phyloP scores from a whole-genome alignment of 2,888 invertebrate genomes.

The Epirrita christyi region DNA sequence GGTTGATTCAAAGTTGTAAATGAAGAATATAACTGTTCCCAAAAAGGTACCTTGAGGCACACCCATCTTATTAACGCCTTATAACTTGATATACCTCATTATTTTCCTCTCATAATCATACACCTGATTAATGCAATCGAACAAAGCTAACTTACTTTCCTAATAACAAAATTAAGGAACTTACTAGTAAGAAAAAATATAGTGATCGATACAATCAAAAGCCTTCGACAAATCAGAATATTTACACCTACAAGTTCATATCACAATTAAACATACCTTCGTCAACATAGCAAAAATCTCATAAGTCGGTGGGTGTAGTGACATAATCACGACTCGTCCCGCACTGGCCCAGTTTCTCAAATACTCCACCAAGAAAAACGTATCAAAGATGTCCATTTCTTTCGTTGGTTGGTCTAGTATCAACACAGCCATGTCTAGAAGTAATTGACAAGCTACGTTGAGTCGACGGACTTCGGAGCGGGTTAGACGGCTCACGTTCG shows the following conservation, averaged over 20 bases:
- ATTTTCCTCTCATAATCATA: neutral
- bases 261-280: slow-evolving; percentile 68
- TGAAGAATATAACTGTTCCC: neutral
- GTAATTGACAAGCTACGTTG: slow-evolving; percentile 94
- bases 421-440: slow-evolving; percentile 94
- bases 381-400: slow-evolving; percentile 97
- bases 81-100: neutral
- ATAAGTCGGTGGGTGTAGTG: slow-evolving; percentile 96
- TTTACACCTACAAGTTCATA: neutral
- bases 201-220: neutral
- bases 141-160: neutral
- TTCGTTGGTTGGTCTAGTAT: slow-evolving; percentile 95
- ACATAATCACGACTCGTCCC: slow-evolving; percentile 94
- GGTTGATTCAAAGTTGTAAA: neutral
- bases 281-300: slow-evolving; percentile 98
- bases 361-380: slow-evolving; percentile 97
- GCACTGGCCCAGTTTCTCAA: slow-evolving; percentile 95
- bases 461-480: slow-evolving; percentile 94
- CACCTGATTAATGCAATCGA: neutral
- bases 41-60: neutral
- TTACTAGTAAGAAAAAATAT: too few species aligned
- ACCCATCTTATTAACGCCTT: neutral
- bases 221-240: slow-evolving; percentile 3
- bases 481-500: slow-evolving; percentile 93
- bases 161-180: neutral